These are phyloP conservation scores for Nasua narica DNA, from an alignment of 2,797 vertebrate species.

Conservation along the genomic window DNA sequence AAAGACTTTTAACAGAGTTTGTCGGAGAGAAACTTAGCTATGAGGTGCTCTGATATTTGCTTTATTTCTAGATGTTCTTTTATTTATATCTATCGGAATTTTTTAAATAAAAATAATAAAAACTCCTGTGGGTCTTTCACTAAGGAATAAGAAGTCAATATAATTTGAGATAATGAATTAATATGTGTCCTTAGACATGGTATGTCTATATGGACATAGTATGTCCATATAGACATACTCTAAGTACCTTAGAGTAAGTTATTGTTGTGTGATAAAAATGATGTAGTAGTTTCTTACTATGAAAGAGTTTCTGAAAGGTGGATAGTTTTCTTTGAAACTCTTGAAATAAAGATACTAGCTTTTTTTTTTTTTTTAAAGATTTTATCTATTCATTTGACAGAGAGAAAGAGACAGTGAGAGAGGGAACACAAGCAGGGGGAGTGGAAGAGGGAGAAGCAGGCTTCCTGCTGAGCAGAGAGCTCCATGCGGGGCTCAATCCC, in stretches of 20 bases:
- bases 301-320: conserved; percentile 54
- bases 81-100: conserved; percentile 16
- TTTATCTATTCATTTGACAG: too few relatives aligned
- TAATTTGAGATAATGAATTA: conserved; percentile 46
- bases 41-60: background rate
- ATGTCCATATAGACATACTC: too few relatives aligned
- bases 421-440: too few relatives aligned
- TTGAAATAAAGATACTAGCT: conserved; percentile 32
- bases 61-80: conserved; percentile 50
- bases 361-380: background rate
- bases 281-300: conserved; percentile 35
- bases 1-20: conserved; percentile 36
- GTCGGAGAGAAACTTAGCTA: background rate
- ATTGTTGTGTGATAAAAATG: conserved; percentile 24
- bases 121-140: conserved; percentile 21
- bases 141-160: conserved; percentile 22
- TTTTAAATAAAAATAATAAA: conserved; percentile 35
- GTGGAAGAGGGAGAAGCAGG: too few relatives aligned
- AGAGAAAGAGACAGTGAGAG: too few relatives aligned
- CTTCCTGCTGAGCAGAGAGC: too few relatives aligned
- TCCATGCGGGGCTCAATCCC: too few relatives aligned
- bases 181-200: too few relatives aligned
- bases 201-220: too few relatives aligned
- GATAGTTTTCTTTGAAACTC: conserved; percentile 41
- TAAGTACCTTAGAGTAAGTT: conserved; percentile 9